Percentiles rank a stretch among this genome's conserved stretches.
phyloP scores from a whole-genome alignment of 2,888 invertebrate species.

The Drosophila niveifrons region DNA sequence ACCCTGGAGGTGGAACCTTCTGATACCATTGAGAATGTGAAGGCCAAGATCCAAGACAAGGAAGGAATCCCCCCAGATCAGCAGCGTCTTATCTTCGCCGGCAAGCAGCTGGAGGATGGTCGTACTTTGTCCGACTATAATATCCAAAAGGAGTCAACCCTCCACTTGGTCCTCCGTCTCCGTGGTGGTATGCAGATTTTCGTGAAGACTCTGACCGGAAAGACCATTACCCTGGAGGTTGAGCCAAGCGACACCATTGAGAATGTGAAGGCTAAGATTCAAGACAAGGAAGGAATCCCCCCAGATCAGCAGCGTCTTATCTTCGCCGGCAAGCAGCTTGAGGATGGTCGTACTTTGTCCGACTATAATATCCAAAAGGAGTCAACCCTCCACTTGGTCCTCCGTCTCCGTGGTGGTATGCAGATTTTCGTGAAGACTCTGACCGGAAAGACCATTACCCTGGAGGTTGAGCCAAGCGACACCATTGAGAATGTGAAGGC shows the following conservation, averaged over 20 bases:
- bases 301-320: constrained; percentile 82
- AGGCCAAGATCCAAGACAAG: constrained; percentile 72
- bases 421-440: constrained; percentile 79
- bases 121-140: constrained; percentile 86
- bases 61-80: constrained; percentile 76
- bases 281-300: constrained; percentile 82
- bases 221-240: constrained; percentile 80
- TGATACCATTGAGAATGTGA: constrained; percentile 72
- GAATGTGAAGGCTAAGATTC: constrained; percentile 81
- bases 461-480: constrained; percentile 73
- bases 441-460: constrained; percentile 77
- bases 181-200: constrained; percentile 81
- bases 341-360: constrained; percentile 94
- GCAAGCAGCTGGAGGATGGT: constrained; percentile 96
- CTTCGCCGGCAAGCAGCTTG: constrained; percentile 85
- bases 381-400: constrained; percentile 88
- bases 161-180: constrained; percentile 72
- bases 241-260: constrained; percentile 81
- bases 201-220: constrained; percentile 81
- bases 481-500: constrained; percentile 80
- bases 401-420: constrained; percentile 93
- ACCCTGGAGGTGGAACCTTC: neutral
- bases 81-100: constrained; percentile 87
- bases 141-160: constrained; percentile 93
- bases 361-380: constrained; percentile 86